Evolutionary conservation across 1,140 invertebrate species (phyloP).

Genomic region (Polyergus mexicanus): DNA sequence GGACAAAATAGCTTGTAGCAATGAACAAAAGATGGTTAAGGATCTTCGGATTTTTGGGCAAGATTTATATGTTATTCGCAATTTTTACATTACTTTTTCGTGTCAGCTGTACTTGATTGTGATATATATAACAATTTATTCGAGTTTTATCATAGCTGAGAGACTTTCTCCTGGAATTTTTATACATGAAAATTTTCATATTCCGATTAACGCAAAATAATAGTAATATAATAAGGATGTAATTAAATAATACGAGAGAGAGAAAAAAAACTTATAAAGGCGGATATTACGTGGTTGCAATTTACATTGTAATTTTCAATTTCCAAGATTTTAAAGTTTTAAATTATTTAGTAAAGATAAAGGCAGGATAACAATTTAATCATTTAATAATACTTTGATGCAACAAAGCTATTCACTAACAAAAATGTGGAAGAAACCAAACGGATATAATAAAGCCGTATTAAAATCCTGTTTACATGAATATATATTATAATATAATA

Average conservation of each 20-base stretch:
- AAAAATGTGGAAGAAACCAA: background rate
- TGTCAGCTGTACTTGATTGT: too few relatives aligned
- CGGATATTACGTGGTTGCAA: background rate
- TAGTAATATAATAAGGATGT: background rate
- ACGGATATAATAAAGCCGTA: background rate
- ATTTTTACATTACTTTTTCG: too few relatives aligned
- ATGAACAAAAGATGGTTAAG: too few relatives aligned
- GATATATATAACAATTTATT: too few relatives aligned
- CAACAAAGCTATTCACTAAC: background rate
- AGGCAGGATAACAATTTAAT: background rate
- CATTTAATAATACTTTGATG: background rate
- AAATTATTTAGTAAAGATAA: background rate
- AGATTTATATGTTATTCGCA: too few relatives aligned
- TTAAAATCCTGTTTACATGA: background rate
- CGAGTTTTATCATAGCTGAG: too few relatives aligned
- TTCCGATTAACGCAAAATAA: background rate
- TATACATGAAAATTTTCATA: background rate
- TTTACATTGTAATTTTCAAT: background rate
- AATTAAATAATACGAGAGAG: background rate
- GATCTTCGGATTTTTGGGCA: too few relatives aligned
- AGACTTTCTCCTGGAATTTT: too few relatives aligned
- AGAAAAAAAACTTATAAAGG: background rate
- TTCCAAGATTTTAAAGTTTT: background rate
- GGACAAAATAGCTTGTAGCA: too few relatives aligned
- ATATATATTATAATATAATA: background rate